Percentiles rank a stretch among this genome's conserved stretches.
These are phyloP conservation scores for Antechinus stuartii DNA, from an alignment of 2,113 vertebrate species.

Conservation along the genomic window DNA sequence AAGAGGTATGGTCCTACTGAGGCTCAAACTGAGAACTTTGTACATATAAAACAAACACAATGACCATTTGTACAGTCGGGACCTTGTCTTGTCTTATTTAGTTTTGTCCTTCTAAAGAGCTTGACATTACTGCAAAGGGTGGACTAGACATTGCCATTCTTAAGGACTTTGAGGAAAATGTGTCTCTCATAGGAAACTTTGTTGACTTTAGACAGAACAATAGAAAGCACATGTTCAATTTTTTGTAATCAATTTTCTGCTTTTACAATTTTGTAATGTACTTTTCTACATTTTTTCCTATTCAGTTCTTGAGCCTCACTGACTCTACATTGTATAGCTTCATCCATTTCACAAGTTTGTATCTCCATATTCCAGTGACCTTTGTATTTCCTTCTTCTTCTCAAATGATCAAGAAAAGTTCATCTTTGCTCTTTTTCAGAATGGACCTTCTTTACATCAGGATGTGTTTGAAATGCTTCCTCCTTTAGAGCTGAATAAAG, in stretches of 20 bases:
- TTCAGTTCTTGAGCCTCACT: neutral
- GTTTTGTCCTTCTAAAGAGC: neutral
- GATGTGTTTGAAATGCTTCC: neutral
- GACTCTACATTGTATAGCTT: neutral
- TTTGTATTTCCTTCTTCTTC: neutral
- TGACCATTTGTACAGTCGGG: neutral
- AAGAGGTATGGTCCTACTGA: neutral
- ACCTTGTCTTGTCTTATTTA: neutral
- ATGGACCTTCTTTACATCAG: neutral
- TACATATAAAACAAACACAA: neutral
- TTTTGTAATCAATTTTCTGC: neutral
- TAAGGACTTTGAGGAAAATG: neutral
- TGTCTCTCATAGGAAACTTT: neutral
- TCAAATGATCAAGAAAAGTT: neutral
- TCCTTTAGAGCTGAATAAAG: neutral
- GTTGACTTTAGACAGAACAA: neutral
- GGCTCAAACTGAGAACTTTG: neutral
- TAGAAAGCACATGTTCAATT: neutral
- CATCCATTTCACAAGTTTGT: neutral
- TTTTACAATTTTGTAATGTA: neutral
- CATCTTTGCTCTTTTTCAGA: neutral
- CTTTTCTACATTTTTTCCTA: neutral
- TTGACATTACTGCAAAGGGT: neutral
- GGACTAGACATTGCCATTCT: neutral
- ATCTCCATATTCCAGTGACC: neutral